Percentiles rank a stretch among this genome's conserved stretches.
Evolutionary conservation across 2,888 invertebrate genomes (phyloP).

Genomic region (Anoncus sp.): DNA sequence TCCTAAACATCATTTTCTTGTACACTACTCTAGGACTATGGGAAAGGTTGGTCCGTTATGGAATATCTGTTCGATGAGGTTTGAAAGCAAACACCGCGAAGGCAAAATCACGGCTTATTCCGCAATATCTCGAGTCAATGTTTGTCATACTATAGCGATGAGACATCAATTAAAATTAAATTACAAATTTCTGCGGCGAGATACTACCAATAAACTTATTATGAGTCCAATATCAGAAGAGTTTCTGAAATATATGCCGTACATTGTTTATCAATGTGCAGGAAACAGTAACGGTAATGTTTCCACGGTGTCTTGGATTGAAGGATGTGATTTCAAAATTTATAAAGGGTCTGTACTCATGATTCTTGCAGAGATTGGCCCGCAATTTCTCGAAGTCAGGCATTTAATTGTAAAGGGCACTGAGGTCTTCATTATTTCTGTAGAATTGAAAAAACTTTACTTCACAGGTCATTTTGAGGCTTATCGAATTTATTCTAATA

Average conservation of each 20-base stretch:
- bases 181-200: background rate
- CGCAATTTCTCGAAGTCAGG: background rate
- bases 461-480: conserved; percentile 2
- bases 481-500: background rate
- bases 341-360: background rate
- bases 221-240: background rate
- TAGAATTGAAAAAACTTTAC: background rate
- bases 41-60: background rate
- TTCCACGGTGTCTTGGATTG: background rate
- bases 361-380: background rate
- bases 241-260: background rate
- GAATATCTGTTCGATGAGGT: background rate
- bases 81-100: conserved; percentile 8
- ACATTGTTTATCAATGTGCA: background rate
- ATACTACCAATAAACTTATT: background rate
- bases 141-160: background rate
- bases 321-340: background rate
- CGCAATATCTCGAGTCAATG: background rate
- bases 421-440: background rate
- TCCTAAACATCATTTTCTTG: conserved; percentile 2
- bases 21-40: background rate
- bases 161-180: background rate
- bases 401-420: background rate
- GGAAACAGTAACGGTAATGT: background rate
- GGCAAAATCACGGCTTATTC: background rate